Base-by-base conservation (phyloP, 2,888 invertebrate genomes). In the Apoda limacodes region DNA sequence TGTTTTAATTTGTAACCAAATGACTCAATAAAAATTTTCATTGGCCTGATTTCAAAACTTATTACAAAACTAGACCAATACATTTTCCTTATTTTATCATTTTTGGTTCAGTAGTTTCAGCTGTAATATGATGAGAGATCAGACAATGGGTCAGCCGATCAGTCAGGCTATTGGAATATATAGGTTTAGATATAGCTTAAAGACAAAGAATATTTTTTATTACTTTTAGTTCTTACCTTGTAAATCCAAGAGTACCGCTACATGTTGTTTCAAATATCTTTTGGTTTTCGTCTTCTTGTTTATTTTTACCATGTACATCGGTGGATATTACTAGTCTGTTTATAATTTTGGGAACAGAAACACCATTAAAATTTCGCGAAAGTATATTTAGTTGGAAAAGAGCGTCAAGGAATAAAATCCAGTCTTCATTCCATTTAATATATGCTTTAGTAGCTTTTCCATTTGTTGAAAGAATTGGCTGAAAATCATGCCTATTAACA, bases 341-440 rank as follows among this genome's bases (percentile, higher is more conserved):
- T 5, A 17, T 17, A 17, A 17, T 5, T 6, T 6, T 5, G 2
- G 37, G 39, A 22, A 37, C 34, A 7, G 40, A 33, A 25, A 44
- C 23, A 3, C 45, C 45, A 9, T 40, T 32, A 15, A 34, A 22
- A 25, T 38, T 28, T 28, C 35, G 38, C 6, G 30, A 32, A 9
- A 47, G n/a, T 4, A 25, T 30, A 25, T 41, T 41, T 3, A 48
- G 15, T 39, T 48, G 46, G n/a, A 48, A 34, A 5, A 47, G 25
- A 7, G 42, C 39, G 28, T 48, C 48, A 6, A 48, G 27, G 11
- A 45, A 44, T 9, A 32, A 13, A 2, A 43, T 25, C 48, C 46
- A 46, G 10, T 43, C 21, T 7, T 39, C 34, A 7, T 24, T 36
- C 40, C 45, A 41, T 33, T 40, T 34, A 11, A 48, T 25, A 9